Evolutionary conservation across 2,797 vertebrate genomes (phyloP), one percentile per base, ranked within the genome.

Genomic region (Podarcis siculus): DNA sequence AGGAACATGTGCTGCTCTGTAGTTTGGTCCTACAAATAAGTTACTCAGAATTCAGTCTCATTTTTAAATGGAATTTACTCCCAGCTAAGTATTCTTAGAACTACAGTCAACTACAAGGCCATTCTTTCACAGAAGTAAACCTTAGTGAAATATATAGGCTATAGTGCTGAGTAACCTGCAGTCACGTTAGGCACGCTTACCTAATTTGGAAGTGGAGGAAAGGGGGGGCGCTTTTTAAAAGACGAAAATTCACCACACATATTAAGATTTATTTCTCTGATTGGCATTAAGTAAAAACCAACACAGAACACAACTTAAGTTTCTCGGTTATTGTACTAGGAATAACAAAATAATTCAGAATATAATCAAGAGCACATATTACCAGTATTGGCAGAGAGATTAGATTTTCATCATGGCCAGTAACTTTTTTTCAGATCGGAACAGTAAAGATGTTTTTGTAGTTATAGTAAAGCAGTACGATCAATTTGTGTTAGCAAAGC

Each of bases 371-470:
- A 64, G 61, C 61, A 64, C 61, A 64, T 15, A 64, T 1, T 25
- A 79, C 64, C 30, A 64, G n/a, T 25, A 64, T 61, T 75, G 49
- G 27, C 37, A 25, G n/a, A 72, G 37, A 81, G 27, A 32, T 42
- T 73, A 42, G 78, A 86, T 61, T 86, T 79, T 85, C 90, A 92
- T 72, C 76, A 86, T 32, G 85, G 76, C 17, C 35, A 90, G 45
- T 73, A 90, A 92, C 86, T 89, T 86, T 32, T 83, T 72, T 72
- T 82, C 83, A 79, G 21, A 87, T 39, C 58, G 61, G 10, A 76
- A 58, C 17, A 72, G 83, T 4, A 45, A 76, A 37, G 89, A 89
- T 0, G 55, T 27, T 72, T 75, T 64, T 27, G 23, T 9, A 45
- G 39, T 35, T 85, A 23, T 27, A 8, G 12, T 37, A 8, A 13